Conservation (phyloP, 2,888 invertebrate species). For the Melanchra persicariae region DNA sequence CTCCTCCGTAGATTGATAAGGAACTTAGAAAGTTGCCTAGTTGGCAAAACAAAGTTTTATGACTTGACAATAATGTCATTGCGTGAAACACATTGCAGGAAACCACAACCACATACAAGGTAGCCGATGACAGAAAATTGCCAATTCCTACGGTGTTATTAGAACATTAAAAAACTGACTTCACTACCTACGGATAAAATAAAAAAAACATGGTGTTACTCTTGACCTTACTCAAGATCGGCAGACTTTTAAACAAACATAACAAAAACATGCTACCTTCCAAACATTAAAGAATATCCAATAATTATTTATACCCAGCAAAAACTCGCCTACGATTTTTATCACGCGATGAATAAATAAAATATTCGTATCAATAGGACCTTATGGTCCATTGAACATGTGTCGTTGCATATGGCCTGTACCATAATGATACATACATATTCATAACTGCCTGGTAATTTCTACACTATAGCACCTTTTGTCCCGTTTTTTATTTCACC, state of each 20-base stretch:
- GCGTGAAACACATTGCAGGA: too few relatives aligned
- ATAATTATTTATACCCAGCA: slow-evolving; percentile 71
- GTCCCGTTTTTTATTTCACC: slow-evolving; percentile 79
- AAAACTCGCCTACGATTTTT: slow-evolving; percentile 78
- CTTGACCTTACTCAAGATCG: slow-evolving; percentile 7
- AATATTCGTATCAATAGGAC: slow-evolving; percentile 79
- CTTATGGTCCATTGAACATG: slow-evolving; percentile 85
- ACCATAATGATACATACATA: slow-evolving; percentile 75
- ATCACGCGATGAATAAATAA: slow-evolving; percentile 73
- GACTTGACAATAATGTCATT: too few relatives aligned
- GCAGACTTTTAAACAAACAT: slow-evolving; percentile 30
- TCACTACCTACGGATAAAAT: not conserved
- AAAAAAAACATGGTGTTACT: slow-evolving; percentile 19
- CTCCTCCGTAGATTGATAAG: too few relatives aligned
- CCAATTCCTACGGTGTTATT: too few relatives aligned
- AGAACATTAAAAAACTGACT: not conserved
- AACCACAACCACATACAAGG: too few relatives aligned
- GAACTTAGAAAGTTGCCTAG: too few relatives aligned
- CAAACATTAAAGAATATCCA: slow-evolving; percentile 22
- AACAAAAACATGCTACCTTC: not conserved
- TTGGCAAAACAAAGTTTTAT: too few relatives aligned
- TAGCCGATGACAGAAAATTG: too few relatives aligned
- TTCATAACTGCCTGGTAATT: slow-evolving; percentile 83
- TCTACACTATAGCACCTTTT: slow-evolving; percentile 81
- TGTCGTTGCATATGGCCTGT: slow-evolving; percentile 82